These are phyloP conservation scores for Gobio gobio DNA, from an alignment of 2,113 vertebrate species.

Conservation along the genomic window DNA sequence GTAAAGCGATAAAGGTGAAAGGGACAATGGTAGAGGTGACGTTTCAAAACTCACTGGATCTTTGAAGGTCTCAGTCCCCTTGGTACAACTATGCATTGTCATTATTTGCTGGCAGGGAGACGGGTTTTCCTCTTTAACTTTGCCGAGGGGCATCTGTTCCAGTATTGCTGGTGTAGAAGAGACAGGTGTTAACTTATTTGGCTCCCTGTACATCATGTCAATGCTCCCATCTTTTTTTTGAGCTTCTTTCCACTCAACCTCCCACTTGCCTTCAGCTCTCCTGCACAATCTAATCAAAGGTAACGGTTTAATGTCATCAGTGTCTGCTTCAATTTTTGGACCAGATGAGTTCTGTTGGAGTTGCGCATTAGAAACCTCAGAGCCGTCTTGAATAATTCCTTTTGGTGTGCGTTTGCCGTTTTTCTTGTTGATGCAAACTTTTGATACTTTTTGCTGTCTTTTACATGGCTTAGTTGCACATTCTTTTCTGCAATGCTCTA, in stretches of 20 bases:
- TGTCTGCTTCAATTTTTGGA: constrained; percentile 48
- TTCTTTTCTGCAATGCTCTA: constrained; percentile 63
- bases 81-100: constrained; percentile 19
- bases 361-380: neutral
- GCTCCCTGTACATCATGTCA: constrained; percentile 50
- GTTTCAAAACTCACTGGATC: constrained; percentile 60
- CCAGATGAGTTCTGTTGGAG: neutral
- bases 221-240: constrained; percentile 45
- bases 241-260: constrained; percentile 67
- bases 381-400: neutral
- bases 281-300: constrained; percentile 74
- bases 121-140: constrained; percentile 65
- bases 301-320: constrained; percentile 57
- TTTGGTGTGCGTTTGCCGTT: neutral
- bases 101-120: constrained; percentile 54
- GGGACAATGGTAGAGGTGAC: constrained; percentile 69
- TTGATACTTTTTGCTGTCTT: neutral
- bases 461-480: constrained; percentile 49
- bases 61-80: constrained; percentile 10
- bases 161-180: constrained; percentile 31
- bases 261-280: constrained; percentile 74
- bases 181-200: constrained; percentile 33
- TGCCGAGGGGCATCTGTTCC: constrained; percentile 50
- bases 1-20: constrained; percentile 74
- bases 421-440: neutral